Evolutionary conservation across 2,888 invertebrate species (phyloP), one percentile per base, ranked within the genome.

Genomic region (Diploptera punctata): DNA sequence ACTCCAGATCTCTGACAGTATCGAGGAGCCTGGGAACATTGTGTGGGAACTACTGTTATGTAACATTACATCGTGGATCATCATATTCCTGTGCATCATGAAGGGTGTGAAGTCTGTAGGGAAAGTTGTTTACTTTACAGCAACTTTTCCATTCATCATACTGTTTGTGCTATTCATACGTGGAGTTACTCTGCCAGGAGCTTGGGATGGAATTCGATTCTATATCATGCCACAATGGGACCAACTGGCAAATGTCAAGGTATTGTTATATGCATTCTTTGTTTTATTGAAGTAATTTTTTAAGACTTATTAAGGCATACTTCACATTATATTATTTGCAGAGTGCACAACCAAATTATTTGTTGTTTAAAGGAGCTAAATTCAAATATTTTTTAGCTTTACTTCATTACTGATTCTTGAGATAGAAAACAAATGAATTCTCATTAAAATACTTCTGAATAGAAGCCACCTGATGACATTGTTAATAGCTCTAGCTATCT

Each of bases 101-200:
- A 92, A 93, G 77, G 95, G 97, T 65, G 93, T 97, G 75, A 92
- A 93, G 83, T 92, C 93, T 82, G 92, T 94, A 31, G 94, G 94
- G 80, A 94, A 94, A 87, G 87, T 89, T 43, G 95, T 96, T 10
- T 97, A 96, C 82, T 92, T 96, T 80, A 95, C 95, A 0, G 95
- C 95, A 0, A 86, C 92, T 19, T 94, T 94, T 82, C 95, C 95
- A 0, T 93, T 93, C 80, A 78, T 92, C 62, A 89, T 95, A 76
- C 85, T 95, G 9, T 85, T 89, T 76, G 85, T 90, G 44, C 84
- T 95, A 68, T 88, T 95, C 74, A 81, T 93, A 72, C 87, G 94
- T 52, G 94, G 94, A 5, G 84, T 94, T 49, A 94, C 94, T 0
- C 83, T 95, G 72, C 93, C 93, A 62, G 94, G 94, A 31, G 93